Conservation (phyloP, 2,113 vertebrate genomes). For the Beaufortia kweichowensis region DNA sequence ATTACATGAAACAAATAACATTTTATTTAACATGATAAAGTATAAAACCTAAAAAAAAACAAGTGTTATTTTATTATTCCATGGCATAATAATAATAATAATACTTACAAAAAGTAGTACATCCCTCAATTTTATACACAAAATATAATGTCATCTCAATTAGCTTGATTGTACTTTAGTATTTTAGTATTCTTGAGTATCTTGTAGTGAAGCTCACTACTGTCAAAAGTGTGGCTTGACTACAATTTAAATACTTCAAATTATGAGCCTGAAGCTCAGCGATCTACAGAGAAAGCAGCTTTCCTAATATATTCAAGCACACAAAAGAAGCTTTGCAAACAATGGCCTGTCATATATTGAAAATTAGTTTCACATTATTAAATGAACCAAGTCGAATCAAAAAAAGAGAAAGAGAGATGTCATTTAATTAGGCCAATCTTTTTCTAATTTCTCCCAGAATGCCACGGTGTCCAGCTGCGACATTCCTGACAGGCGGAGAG, state of each 20-base stretch:
- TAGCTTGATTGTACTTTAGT: no score
- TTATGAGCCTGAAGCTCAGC: no score
- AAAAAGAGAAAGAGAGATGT: constrained; percentile 65
- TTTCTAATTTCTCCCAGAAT: constrained; percentile 77
- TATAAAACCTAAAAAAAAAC: no score
- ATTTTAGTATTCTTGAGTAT: no score
- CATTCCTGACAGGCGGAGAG: constrained; percentile 72
- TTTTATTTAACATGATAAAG: no score
- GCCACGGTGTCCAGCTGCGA: constrained; percentile 72
- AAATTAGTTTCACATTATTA: constrained; percentile 57
- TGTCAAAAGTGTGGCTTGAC: not conserved
- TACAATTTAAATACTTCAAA: not conserved
- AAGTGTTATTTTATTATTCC: no score
- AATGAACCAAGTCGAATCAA: constrained; percentile 72
- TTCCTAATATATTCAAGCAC: not conserved
- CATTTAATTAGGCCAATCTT: constrained; percentile 77
- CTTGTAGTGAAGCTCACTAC: not conserved
- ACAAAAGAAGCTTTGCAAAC: constrained; percentile 3
- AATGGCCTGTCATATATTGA: constrained; percentile 2
- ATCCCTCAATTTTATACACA: no score
- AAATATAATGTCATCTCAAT: no score
- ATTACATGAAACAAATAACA: no score
- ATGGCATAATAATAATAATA: no score
- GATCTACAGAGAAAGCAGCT: no score
- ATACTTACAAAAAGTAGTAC: no score